A percentile compares a stretch with the other conserved stretches of the same genome.
phyloP scores from a whole-genome alignment of 2,888 invertebrate species.

The Amiota minor region DNA sequence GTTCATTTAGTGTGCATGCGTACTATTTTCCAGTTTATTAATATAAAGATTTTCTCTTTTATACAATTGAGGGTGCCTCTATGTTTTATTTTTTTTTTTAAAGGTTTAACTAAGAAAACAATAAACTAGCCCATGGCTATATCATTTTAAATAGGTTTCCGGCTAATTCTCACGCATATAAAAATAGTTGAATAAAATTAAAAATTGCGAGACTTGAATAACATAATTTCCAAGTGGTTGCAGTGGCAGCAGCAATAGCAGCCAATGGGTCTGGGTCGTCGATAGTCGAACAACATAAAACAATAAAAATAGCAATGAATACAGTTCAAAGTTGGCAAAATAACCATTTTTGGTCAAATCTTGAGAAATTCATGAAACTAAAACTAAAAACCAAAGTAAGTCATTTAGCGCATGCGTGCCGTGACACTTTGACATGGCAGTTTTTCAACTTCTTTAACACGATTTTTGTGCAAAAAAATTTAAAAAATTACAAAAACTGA shows the following conservation, averaged over 20 bases:
- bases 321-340: conserved; percentile 19
- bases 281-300: not conserved
- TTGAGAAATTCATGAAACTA: too few relatives aligned
- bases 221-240: conserved; percentile 18
- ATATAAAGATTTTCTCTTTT: not conserved
- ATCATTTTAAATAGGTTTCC: conserved; percentile 16
- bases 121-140: conserved; percentile 23
- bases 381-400: conserved; percentile 9
- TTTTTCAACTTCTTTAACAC: conserved; percentile 15
- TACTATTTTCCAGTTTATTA: conserved; percentile 21
- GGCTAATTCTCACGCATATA: conserved; percentile 28
- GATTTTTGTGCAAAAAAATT: not conserved
- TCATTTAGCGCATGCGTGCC: conserved; percentile 30
- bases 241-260: not conserved
- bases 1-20: not conserved
- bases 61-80: not conserved
- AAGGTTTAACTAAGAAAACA: conserved; percentile 8
- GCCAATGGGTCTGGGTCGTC: conserved; percentile 18
- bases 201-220: conserved; percentile 9
- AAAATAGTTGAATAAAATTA: conserved; percentile 20
- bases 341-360: too few relatives aligned
- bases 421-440: conserved; percentile 18
- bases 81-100: not conserved
- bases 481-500: conserved; percentile 20
- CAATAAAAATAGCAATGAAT: not conserved